Conservation (phyloP, 2,797 vertebrate species). For the Geotrypetes seraphini region DNA sequence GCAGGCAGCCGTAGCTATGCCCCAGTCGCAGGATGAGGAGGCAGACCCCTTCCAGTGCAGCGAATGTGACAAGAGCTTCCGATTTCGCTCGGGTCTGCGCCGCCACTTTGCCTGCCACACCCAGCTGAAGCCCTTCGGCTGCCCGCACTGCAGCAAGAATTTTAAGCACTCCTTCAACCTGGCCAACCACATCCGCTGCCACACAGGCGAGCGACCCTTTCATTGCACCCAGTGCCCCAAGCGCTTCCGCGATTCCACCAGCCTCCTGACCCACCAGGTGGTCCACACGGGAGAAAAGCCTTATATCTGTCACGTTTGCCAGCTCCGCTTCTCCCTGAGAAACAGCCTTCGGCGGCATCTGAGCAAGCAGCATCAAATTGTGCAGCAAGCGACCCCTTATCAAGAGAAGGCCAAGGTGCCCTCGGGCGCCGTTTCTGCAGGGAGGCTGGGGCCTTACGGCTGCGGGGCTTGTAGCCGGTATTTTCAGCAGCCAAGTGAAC, state of each 20-base stretch:
- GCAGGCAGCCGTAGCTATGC: too few relatives aligned
- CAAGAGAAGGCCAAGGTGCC: not conserved
- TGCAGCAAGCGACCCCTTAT: not conserved
- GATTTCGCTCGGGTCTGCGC: slow-evolving; percentile 1
- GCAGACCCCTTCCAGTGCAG: slow-evolving; percentile 1
- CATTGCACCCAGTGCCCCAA: not conserved
- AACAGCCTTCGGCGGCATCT: slow-evolving; percentile 4
- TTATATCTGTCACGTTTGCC: slow-evolving; percentile 1
- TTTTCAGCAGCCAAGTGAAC: too few relatives aligned
- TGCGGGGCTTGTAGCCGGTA: slow-evolving; percentile 49
- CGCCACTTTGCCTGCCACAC: slow-evolving; percentile 4
- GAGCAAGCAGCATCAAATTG: not conserved
- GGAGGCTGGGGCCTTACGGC: slow-evolving; percentile 38
- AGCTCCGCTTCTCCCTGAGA: not conserved
- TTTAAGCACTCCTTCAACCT: slow-evolving; percentile 4
- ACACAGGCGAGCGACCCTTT: slow-evolving; percentile 3
- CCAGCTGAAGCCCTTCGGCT: not conserved
- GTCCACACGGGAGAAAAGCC: slow-evolving; percentile 3
- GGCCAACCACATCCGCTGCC: slow-evolving; percentile 2
- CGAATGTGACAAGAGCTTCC: not conserved
- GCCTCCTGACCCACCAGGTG: slow-evolving; percentile 1
- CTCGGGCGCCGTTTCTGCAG: not conserved
- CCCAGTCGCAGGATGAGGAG: too few relatives aligned
- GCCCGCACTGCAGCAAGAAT: not conserved
- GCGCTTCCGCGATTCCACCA: slow-evolving; percentile 2